Base-by-base conservation (phyloP, 2,113 vertebrate genomes). In the Otocyon megalotis region DNA sequence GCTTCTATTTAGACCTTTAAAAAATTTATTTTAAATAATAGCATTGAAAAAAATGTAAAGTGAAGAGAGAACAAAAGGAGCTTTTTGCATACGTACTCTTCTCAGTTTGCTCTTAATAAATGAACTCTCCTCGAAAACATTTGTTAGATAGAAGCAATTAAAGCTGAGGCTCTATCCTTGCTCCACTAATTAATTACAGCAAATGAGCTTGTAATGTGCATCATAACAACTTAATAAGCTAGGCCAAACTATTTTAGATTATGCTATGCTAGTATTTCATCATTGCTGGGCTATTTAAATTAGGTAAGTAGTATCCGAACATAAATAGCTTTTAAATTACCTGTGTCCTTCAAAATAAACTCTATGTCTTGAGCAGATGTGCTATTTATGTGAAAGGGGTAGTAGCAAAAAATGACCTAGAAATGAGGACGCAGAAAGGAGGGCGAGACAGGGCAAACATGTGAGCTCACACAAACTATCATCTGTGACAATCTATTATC, bases 151-250 rank as follows among this genome's bases (percentile, higher is more conserved):
- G 92, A 97, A 98, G 84, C 58, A 97, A 96, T 97, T 96, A 96
- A 88, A 37, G 76, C 69, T 10, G 62, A 94, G 48, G 54, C 71
- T 96, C 74, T 86, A 69, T 62, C 26, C 74, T 97, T 22, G 79
- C 83, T 95, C 37, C 43, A 79, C 80, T 84, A 97, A 90, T 97
- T 97, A 95, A 97, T 93, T 93, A 80, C 9, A 82, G 83, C 94
- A 97, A 98, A 93, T 94, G 89, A 89, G 58, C 67, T 65, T 97
- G 35, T 94, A 97, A 98, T 97, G 90, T 92, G 93, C 92, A 95
- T 12, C 6, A 74, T 26, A 97, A 82, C 54, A 97, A 72, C 32
- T 86, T 76, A 97, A 97, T 97, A 97, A 96, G 90, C 94, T 85
- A 65, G 97, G 50, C 48, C 89, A 94, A 90, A 93, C 88, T 69